Base-by-base conservation (phyloP, 2,888 invertebrate species). In the Drosophila gaucha region DNA sequence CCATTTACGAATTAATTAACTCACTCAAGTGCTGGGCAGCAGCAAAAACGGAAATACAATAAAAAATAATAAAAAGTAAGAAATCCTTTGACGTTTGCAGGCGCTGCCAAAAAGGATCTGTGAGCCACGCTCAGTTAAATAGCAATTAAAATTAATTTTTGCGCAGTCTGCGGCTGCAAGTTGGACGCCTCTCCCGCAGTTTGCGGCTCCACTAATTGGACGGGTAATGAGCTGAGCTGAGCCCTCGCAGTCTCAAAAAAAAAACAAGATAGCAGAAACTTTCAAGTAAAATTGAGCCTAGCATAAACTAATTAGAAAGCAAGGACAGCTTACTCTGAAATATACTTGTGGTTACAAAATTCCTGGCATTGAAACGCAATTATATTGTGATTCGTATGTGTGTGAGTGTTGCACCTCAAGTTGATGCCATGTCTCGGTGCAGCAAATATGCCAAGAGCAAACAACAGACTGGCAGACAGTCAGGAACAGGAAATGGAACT, bases 111-210 rank as follows among this genome's bases (percentile, higher is more conserved):
- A 72, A 74, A 67, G 66, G 46, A 66, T 69, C 63, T 58, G 65
- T 57, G 49, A 63, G 56, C 33, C 43, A 74, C 66, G 80, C 72
- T 79, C 82, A 79, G 82, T 82, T 82, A 85, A 85, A 82, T 82
- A 79, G 79, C 85, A 80, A 82, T 82, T 85, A 74, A 82, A 82
- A 85, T 85, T 82, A 79, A 82, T 82, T 82, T 85, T 82, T 79
- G 72, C 79, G 67, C 79, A 80, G 64, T 77, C 63, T 84, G 72
- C 59, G 80, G 75, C 20, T 44, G 58, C 58, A 43, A 55, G 30
- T 70, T 41, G 58, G n/a, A 55, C 54, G 41, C 33, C 31, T 16
- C 67, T 58, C 47, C 47, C 44, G 43, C 65, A 30, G 38, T 41
- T 41, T 54, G 39, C 58, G 65, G 51, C 59, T 57, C 49, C 54